Conservation (phyloP, 1,140 invertebrate species). For the Helicoverpa armigera region DNA sequence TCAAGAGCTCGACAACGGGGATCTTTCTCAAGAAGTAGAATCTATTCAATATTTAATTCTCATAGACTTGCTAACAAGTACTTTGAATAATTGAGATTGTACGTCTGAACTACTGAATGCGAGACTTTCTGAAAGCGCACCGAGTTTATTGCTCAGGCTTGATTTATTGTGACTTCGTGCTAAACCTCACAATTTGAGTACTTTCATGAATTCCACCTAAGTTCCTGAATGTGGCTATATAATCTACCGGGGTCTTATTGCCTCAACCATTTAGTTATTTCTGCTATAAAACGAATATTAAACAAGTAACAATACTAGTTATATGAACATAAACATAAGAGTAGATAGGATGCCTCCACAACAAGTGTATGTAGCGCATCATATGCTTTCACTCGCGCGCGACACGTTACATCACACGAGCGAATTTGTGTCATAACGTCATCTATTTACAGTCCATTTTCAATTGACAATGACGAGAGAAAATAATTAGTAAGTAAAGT, state of each 20-base stretch:
- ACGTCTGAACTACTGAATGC: neutral
- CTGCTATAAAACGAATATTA: neutral
- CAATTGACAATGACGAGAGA: conserved; percentile 25
- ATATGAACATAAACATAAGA: neutral
- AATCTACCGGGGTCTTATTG: no score
- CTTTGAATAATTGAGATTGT: neutral
- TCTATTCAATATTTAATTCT: conserved; percentile 3
- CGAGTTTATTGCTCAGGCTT: no score
- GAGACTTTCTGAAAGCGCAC: neutral
- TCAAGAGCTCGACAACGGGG: neutral
- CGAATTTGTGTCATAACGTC: conserved; percentile 27
- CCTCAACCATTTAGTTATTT: neutral
- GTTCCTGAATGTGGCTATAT: no score
- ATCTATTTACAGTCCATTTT: neutral
- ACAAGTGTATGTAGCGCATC: conserved; percentile 29
- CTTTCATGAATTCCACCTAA: no score
- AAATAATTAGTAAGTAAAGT: conserved; percentile 27
- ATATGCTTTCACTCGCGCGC: conserved; percentile 32
- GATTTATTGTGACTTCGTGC: no score
- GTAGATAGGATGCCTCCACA: neutral
- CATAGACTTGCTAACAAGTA: conserved; percentile 1
- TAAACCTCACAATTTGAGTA: no score
- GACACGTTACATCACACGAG: neutral
- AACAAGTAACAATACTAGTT: neutral
- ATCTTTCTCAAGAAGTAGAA: neutral